A percentile compares a stretch with the other conserved stretches of the same genome.
These are phyloP conservation scores for Dermatemys mawii DNA, from an alignment of 2,113 vertebrate species.

Conservation along the genomic window DNA sequence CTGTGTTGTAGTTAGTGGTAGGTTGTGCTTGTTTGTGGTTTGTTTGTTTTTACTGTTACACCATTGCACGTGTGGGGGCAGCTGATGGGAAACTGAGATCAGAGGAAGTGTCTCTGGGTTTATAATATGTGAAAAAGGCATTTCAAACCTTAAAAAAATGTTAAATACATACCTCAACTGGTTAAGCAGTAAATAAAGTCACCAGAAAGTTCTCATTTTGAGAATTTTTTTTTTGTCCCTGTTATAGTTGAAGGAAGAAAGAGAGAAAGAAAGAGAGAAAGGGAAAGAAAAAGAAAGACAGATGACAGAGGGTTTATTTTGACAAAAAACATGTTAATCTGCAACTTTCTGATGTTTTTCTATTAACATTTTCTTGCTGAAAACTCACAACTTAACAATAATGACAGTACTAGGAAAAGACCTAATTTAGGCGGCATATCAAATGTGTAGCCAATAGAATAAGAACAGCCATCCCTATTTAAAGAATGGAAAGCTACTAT, in stretches of 20 bases:
- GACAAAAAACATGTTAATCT: not conserved
- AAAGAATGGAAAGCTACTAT: not conserved
- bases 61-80: not conserved
- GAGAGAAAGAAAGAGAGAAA: slow-evolving; percentile 14
- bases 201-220: not conserved
- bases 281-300: slow-evolving; percentile 3
- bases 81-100: not conserved
- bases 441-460: slow-evolving; percentile 4
- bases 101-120: not conserved
- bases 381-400: slow-evolving; percentile 32
- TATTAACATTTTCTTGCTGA: slow-evolving; percentile 5
- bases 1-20: not conserved
- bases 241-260: not conserved
- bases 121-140: not conserved
- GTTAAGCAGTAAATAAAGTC: slow-evolving; percentile 25
- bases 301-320: not conserved
- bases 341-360: slow-evolving; percentile 15
- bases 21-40: not conserved
- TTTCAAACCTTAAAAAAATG: slow-evolving; percentile 9
- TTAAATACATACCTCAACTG: not conserved
- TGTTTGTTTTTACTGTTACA: not conserved
- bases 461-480: not conserved
- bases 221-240: slow-evolving; percentile 32
- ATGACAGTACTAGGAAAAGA: slow-evolving; percentile 32
- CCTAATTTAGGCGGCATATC: slow-evolving; percentile 6